A percentile compares a stretch with the other conserved stretches of the same genome.
These are phyloP conservation scores for Ditylenchus dipsaci DNA, from an alignment of 1,140 invertebrate genomes.

Conservation along the genomic window DNA sequence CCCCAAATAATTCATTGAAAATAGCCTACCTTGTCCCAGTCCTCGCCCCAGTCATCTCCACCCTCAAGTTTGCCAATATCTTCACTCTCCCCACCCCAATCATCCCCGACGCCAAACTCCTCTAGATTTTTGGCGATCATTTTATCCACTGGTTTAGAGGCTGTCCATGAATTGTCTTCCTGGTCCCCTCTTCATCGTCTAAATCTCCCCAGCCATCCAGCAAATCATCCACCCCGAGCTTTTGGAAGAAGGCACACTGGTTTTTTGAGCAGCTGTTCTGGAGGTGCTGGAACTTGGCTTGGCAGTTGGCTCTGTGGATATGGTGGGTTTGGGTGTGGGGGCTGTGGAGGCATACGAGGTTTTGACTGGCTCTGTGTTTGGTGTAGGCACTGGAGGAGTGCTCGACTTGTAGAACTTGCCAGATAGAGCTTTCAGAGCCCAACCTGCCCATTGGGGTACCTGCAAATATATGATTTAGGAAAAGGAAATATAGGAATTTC, in stretches of 20 bases:
- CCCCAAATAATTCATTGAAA: neutral
- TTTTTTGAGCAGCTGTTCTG: neutral
- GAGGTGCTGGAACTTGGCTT: neutral
- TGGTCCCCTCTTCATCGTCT: neutral
- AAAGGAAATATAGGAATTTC: conserved; percentile 6
- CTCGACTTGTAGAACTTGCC: conserved; percentile 55
- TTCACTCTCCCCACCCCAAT: neutral
- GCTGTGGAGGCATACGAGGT: neutral
- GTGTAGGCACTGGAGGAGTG: neutral
- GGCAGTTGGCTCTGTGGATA: too few relatives aligned
- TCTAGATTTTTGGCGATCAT: neutral
- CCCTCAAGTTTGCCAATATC: neutral
- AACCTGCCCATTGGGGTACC: conserved; percentile 56
- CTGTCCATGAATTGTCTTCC: neutral
- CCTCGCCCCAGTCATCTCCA: neutral
- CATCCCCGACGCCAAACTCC: neutral
- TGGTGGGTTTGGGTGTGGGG: too few relatives aligned
- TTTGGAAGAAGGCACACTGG: neutral
- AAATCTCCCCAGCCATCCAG: conserved; percentile 6
- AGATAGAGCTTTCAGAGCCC: conserved; percentile 55
- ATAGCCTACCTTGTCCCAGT: neutral
- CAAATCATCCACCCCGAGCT: neutral
- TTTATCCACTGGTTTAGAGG: neutral
- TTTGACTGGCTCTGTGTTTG: neutral
- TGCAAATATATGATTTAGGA: too few relatives aligned